Evolutionary conservation across 2,888 invertebrate species (phyloP), one percentile per base, ranked within the genome.

Genomic region (Cetonia aurata): DNA sequence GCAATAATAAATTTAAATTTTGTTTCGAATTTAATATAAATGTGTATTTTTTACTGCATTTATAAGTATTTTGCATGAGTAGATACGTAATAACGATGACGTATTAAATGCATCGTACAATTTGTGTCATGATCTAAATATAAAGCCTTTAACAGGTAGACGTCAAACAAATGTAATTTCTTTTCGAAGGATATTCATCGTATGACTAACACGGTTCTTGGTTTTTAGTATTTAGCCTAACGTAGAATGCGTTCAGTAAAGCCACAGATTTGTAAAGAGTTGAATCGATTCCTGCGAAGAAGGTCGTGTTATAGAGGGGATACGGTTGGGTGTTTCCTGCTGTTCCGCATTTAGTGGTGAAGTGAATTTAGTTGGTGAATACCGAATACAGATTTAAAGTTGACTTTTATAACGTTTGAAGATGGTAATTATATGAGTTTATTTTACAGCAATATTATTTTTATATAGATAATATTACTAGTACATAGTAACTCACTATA

Each of bases 271-370:
- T 25, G 25, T 25, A 25, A 25, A 15, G 15, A 9, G 17, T 62
- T 13, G 48, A 62, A 62, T 62, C 62, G 62, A 62, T 62, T 62
- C 37, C 15, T 31, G 50, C 17, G 15, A 48, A 60, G 62, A 48
- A 62, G 62, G 62, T 62, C 48, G 48, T 15, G 10, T 1, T 37
- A 3, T 17, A 48, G 62, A 48, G 62, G 62, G 62, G 62, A 62
- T 48, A 62, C 62, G 41, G 3, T 56, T 56, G 44, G 44, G 59
- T 44, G 48, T 62, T 62, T 62, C 62, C 62, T 62, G 48, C 62
- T 62, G 17, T 17, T 10, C 48, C 48, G 48, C 62, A 62, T 62
- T 62, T 13, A 62, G 60, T 10, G 8, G 46, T 4, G 9, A 33
- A 13, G 15, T 6, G 33, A 56, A 13, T 37, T 15, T 13, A 17